Conservation (phyloP, 1,140 invertebrate genomes). For the Orius laevigatus region DNA sequence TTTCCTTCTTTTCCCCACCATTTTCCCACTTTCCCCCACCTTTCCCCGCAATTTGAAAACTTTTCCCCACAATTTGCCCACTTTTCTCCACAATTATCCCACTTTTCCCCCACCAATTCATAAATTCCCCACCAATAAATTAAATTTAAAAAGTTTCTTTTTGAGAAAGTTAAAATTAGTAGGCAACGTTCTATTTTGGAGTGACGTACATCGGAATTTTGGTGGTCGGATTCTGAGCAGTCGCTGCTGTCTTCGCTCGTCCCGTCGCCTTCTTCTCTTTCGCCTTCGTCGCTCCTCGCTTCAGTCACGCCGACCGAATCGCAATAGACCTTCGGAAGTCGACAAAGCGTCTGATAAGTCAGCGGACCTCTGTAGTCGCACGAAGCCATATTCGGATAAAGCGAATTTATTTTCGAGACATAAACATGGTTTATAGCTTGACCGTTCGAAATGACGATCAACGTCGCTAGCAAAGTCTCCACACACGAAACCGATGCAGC, state of each 20-base stretch:
- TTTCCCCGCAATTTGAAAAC: too few relatives aligned
- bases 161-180: too few relatives aligned
- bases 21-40: too few relatives aligned
- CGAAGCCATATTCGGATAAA: slow-evolving; percentile 56
- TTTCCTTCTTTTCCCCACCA: too few relatives aligned
- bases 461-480: slow-evolving; percentile 59
- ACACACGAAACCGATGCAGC: slow-evolving; percentile 69
- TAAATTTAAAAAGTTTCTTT: too few relatives aligned
- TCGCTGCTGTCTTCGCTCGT: slow-evolving; percentile 22
- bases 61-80: too few relatives aligned
- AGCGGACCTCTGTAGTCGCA: slow-evolving; percentile 64
- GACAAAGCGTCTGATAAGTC: slow-evolving; percentile 66
- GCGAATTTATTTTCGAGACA: slow-evolving; percentile 45
- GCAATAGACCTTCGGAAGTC: slow-evolving; percentile 61
- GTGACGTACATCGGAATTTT: too few relatives aligned
- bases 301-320: slow-evolving; percentile 17
- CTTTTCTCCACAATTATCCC: too few relatives aligned
- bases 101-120: too few relatives aligned
- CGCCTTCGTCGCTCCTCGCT: slow-evolving; percentile 9
- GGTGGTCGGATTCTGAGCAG: background rate
- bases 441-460: slow-evolving; percentile 62
- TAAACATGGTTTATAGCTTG: slow-evolving; percentile 38
- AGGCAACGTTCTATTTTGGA: too few relatives aligned
- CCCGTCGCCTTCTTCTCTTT: slow-evolving; percentile 16
- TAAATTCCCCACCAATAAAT: too few relatives aligned